phyloP scores from a whole-genome alignment of 2,113 vertebrate species.

The Colius striatus region DNA sequence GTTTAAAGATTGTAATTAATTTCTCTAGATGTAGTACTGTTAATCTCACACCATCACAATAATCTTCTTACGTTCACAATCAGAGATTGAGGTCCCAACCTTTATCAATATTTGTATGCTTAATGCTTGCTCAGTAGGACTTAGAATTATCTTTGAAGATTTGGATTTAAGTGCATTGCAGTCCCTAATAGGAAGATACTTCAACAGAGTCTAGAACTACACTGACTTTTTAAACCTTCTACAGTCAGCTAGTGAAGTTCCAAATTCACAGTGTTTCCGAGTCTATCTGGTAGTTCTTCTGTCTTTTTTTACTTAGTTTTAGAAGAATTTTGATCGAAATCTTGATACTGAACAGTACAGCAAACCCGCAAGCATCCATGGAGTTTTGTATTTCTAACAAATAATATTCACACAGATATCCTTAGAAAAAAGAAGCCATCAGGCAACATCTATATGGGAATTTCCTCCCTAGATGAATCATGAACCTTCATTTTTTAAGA shows the following conservation, averaged over 20 bases:
- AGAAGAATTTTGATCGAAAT: neutral
- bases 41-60: neutral
- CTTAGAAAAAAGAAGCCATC: neutral
- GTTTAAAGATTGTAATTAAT: neutral
- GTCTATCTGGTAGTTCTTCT: neutral
- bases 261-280: neutral
- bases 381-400: neutral
- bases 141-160: neutral
- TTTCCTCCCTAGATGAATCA: neutral
- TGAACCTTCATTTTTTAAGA: accelerated
- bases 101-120: neutral
- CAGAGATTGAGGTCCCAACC: neutral
- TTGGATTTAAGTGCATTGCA: neutral
- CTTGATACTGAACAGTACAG: neutral
- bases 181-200: neutral
- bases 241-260: neutral
- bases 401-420: neutral
- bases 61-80: neutral
- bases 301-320: neutral
- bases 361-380: neutral
- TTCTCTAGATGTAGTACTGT: neutral
- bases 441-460: neutral
- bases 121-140: neutral
- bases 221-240: neutral
- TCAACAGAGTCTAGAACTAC: neutral